Percentiles rank a stretch among this genome's conserved stretches.
Evolutionary conservation across 2,113 vertebrate genomes (phyloP).

Genomic region (Psittacula cyanocephala): DNA sequence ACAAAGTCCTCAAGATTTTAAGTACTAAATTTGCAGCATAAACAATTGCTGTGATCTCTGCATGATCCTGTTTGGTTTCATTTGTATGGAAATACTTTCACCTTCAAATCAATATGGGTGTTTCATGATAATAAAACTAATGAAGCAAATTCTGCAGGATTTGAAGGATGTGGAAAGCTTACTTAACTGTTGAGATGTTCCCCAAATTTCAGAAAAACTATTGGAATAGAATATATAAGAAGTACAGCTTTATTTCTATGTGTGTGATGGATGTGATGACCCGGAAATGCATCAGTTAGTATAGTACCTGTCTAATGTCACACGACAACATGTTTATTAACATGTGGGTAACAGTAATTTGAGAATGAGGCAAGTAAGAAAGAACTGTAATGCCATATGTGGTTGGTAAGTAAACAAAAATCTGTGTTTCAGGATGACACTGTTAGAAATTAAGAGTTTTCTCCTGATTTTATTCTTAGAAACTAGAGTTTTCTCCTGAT

Average conservation of each 20-base stretch:
- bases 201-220: not conserved
- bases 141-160: not conserved
- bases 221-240: not conserved
- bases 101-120: rapidly evolving
- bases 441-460: not conserved
- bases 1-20: not conserved
- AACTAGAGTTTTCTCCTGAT: not conserved
- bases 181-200: not conserved
- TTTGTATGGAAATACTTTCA: not conserved
- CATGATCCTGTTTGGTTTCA: not conserved
- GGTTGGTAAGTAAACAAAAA: not conserved
- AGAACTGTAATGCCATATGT: not conserved
- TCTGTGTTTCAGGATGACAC: not conserved
- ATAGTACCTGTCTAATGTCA: not conserved
- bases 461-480: not conserved
- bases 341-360: not conserved
- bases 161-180: not conserved
- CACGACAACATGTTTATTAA: not conserved
- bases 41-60: not conserved
- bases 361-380: not conserved
- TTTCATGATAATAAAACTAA: not conserved
- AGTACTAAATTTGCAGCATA: not conserved
- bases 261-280: not conserved
- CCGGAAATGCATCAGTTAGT: not conserved
- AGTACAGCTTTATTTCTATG: not conserved